Base-by-base conservation (phyloP, 2,797 vertebrate genomes). In the Neosalanx taihuensis region DNA sequence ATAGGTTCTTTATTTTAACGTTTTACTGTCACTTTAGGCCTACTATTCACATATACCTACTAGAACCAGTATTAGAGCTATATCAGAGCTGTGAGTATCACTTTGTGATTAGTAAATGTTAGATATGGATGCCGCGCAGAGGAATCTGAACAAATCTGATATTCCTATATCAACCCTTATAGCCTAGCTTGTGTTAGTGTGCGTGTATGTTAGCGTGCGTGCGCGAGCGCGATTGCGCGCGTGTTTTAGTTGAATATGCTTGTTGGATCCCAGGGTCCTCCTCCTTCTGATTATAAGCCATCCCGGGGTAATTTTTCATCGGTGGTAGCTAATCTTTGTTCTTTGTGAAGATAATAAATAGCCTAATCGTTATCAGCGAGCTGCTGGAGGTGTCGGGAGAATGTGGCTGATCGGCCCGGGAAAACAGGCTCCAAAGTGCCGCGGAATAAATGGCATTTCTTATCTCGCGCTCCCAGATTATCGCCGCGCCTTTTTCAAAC, bases 331-430 rank as follows among this genome's bases (percentile, higher is more conserved):
- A 94, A 94, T 94, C 93, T 94, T 94, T 94, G 93, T 94, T 94
- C 92, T 91, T 90, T 88, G 92, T 91, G 92, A 92, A 94, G 93
- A 94, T 94, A 94, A 94, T 94, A 93, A 94, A 94, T 94, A 93
- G 93, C 91, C 89, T 92, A 94, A 94, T 94, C 93, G 91, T 94
- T 94, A 94, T 94, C 93, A 94, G 90, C 86, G 85, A 83, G 91
- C 92, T 93, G 92, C 93, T 91, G 93, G 90, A 93, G 93, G 92
- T 91, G 94, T 95, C 91, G 87, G 86, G 89, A 89, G 95, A 95
- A 93, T 92, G 92, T 93, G 94, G 93, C 92, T 94, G 95, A 75
- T 77, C 76, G 64, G 72, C 60, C 69, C 72, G 70, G 69, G 76
- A 91, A 93, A 93, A 93, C 93, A 93, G 93, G 92, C 92, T 94